Base-by-base conservation (phyloP, 2,797 vertebrate genomes). In the Cynodonichthys magdalenae region DNA sequence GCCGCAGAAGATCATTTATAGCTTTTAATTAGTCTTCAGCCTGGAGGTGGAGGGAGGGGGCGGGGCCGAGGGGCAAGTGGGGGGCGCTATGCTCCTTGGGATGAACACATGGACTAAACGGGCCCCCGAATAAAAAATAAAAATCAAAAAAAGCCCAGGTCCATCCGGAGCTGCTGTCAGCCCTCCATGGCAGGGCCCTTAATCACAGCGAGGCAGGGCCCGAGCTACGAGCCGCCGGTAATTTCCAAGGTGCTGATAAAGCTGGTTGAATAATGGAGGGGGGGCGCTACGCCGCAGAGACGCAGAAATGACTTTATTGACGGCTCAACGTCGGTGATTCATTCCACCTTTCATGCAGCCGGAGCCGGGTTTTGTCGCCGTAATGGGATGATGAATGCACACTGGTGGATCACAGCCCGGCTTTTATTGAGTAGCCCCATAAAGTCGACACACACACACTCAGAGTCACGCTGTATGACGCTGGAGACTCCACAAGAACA, bases 1-100 rank as follows among this genome's bases (percentile, higher is more conserved):
- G 61, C 92, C 90, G 93, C 95, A 95, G 53, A 92, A 95, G 95
- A 96, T 97, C 96, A 97, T 98, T 98, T 98, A 98, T 98, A 97
- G 96, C 95, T 96, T 97, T 98, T 98, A 99, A 98, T 99, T 98
- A 98, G 95, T 96, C 96, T 95, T 95, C 95, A 96, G 96, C 96
- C 95, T 94, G 94, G 91, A n/a, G 15, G 42, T 9, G n/a, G 3
- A n/a, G 3, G 44, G 44, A 10, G 44, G 44, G 44, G 7, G 29
- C 8, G 29, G 29, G 8, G 29, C 8, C 5, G 5, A 8, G 29
- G 29, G 4, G 29, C 5, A 8, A 5, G 29, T 2, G 5, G 1
- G 91, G 71, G 71, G 64, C 60, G 90, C 92, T 24, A 24, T 3
- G 24, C 24, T 24, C 24, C 24, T 24, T 24, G 24, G 24, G 24